Conservation (phyloP, 2,797 vertebrate species). For the Xenentodon cancila region DNA sequence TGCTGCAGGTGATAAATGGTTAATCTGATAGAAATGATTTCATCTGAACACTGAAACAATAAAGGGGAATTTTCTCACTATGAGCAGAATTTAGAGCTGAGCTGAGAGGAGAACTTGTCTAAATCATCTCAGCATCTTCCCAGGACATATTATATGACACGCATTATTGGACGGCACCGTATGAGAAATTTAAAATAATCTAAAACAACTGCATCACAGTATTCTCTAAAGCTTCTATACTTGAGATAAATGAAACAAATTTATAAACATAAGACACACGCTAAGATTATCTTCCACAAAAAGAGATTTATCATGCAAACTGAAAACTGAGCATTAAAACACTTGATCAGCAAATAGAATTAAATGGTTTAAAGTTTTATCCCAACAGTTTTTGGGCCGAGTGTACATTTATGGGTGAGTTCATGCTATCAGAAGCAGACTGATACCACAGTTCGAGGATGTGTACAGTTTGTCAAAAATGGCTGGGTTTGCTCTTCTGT, state of each 20-base stretch:
- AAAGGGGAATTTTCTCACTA: neutral
- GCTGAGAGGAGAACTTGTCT: neutral
- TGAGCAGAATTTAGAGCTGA: conserved; percentile 23
- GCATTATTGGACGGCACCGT: neutral
- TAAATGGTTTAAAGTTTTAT: too few species aligned
- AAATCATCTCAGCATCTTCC: conserved; percentile 6
- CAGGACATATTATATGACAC: neutral
- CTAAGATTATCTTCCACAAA: too few species aligned
- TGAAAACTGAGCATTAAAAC: too few species aligned
- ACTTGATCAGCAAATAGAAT: too few species aligned
- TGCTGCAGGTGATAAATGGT: neutral
- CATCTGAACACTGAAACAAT: conserved; percentile 7
- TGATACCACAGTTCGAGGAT: neutral
- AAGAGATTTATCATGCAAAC: too few species aligned
- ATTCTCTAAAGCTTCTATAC: too few species aligned
- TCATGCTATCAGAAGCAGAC: neutral
- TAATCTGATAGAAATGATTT: conserved; percentile 1
- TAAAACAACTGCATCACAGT: too few species aligned
- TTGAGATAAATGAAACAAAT: too few species aligned
- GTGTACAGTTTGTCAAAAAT: neutral
- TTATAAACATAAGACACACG: too few species aligned
- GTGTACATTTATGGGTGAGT: too few species aligned
- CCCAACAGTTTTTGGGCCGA: too few species aligned
- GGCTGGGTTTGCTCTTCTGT: too few species aligned
- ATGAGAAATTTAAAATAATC: neutral